Conservation (phyloP, 2,888 invertebrate genomes). For the Spilarctia lutea region DNA sequence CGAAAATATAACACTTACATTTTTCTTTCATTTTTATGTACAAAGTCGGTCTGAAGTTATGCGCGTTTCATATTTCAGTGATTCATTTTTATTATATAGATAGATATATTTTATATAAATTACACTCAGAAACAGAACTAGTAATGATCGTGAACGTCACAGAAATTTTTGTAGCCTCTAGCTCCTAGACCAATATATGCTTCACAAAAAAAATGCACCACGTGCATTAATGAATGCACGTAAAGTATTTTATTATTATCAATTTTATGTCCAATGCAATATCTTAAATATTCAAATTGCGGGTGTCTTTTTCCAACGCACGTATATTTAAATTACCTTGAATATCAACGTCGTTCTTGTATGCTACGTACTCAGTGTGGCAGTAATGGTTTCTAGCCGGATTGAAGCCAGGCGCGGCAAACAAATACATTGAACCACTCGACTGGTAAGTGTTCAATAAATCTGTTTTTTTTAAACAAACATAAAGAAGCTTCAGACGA, state of each 20-base stretch:
- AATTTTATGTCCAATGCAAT: constrained; percentile 17
- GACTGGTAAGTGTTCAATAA: constrained; percentile 43
- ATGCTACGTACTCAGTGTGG: constrained; percentile 25
- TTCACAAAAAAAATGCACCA: too few species aligned
- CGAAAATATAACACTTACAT: too few species aligned
- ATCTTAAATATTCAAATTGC: constrained; percentile 8
- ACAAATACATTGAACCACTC: constrained; percentile 47
- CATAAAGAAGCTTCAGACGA: constrained; percentile 33
- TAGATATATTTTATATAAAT: too few species aligned
- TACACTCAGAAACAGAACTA: too few species aligned
- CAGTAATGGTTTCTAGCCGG: constrained; percentile 44
- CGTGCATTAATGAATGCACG: neutral
- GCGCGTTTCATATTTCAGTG: too few species aligned
- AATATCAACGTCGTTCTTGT: constrained; percentile 19
- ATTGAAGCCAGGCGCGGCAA: constrained; percentile 51
- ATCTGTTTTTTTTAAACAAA: constrained; percentile 53
- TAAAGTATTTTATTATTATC: neutral
- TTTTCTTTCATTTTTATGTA: too few species aligned
- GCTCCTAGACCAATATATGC: too few species aligned
- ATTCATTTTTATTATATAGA: too few species aligned
- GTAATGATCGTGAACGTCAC: too few species aligned
- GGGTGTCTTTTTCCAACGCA: constrained; percentile 14
- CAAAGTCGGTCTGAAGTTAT: too few species aligned
- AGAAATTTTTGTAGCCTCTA: too few species aligned
- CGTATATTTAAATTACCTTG: constrained; percentile 29